These are phyloP conservation scores for Mythimna loreyi DNA, from an alignment of 2,888 invertebrate species.

Conservation along the genomic window DNA sequence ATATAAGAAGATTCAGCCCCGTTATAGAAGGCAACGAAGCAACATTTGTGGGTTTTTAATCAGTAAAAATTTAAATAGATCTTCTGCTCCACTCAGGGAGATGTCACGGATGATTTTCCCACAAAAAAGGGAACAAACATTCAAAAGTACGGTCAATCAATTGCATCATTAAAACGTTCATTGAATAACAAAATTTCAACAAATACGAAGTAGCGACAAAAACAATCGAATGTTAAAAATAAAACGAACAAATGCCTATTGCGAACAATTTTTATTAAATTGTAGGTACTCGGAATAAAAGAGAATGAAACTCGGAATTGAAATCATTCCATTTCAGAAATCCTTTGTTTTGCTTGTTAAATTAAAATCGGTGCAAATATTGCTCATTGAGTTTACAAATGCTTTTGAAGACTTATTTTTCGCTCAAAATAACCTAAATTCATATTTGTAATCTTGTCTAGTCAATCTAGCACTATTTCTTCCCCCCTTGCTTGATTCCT, in stretches of 20 bases:
- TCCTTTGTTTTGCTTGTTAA: slow-evolving; percentile 31
- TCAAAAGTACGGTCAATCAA: neutral
- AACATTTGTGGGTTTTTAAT: no score
- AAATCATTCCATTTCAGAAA: slow-evolving; percentile 35
- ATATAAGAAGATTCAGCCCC: no score
- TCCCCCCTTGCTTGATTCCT: no score
- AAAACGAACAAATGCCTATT: slow-evolving; percentile 18
- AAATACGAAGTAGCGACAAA: slow-evolving; percentile 10
- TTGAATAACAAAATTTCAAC: neutral
- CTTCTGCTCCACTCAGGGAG: no score
- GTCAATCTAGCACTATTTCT: no score
- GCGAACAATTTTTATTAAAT: slow-evolving; percentile 27
- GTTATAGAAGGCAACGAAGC: no score
- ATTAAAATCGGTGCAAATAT: slow-evolving; percentile 35
- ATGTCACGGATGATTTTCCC: no score
- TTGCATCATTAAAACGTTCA: neutral
- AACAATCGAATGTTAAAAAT: slow-evolving; percentile 20
- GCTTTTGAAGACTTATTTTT: neutral
- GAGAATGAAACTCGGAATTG: slow-evolving; percentile 35
- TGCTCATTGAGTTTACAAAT: slow-evolving; percentile 8
- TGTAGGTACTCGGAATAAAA: slow-evolving; percentile 21
- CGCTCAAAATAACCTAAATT: neutral
- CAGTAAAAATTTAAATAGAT: no score
- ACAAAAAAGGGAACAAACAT: neutral
- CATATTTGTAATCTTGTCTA: neutral